These are phyloP conservation scores for Ophioderma brevispina DNA, from an alignment of 35 echinoderm and acorn worm species.

Conservation along the genomic window DNA sequence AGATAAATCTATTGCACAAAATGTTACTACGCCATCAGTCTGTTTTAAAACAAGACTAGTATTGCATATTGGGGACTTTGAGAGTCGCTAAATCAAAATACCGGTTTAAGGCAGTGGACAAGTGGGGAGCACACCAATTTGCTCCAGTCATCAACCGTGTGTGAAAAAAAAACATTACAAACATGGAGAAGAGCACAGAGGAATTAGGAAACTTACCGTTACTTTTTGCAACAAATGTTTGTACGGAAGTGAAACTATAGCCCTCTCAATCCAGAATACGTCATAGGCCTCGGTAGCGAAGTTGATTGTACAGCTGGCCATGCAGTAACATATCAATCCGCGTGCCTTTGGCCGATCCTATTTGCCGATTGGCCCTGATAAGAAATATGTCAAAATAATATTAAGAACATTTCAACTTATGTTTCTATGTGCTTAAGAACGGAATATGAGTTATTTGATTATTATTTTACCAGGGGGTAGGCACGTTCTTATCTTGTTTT, in stretches of 20 bases:
- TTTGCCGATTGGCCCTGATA: conserved; percentile 61
- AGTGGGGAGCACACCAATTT: not conserved
- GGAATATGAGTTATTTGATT: not conserved
- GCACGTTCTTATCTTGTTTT: not conserved
- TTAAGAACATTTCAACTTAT: not conserved
- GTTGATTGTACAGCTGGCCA: conserved; percentile 77
- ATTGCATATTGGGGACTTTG: no score
- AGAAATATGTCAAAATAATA: conserved; percentile 11
- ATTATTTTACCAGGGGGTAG: not conserved
- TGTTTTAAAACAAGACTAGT: no score
- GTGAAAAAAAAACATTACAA: not conserved
- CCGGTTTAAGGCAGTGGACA: no score
- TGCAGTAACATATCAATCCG: conserved; percentile 76
- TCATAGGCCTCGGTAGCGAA: conserved; percentile 79
- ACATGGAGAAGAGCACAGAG: not conserved
- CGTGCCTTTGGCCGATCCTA: conserved; percentile 69
- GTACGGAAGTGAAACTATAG: conserved; percentile 70
- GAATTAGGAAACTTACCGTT: conserved; percentile 35
- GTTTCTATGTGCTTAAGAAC: not conserved
- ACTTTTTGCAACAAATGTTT: conserved; percentile 36
- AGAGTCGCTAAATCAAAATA: no score
- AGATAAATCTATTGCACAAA: no score
- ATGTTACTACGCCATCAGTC: no score
- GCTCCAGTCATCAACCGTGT: not conserved
- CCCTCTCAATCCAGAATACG: conserved; percentile 68